These are phyloP conservation scores for Dimorphilus gyrociliatus DNA, from an alignment of 2,888 invertebrate genomes.

Conservation along the genomic window DNA sequence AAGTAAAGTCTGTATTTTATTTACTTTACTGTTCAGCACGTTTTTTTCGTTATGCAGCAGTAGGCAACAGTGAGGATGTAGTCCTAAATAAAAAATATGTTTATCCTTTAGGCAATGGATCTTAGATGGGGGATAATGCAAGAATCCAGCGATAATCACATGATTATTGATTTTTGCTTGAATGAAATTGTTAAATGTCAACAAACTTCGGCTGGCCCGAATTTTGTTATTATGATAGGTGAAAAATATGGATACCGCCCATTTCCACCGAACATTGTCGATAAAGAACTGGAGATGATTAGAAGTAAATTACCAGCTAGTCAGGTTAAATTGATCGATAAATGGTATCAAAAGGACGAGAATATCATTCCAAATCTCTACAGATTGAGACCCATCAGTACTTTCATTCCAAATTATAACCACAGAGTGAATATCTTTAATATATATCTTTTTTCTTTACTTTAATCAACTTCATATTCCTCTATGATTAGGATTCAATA, in stretches of 20 bases:
- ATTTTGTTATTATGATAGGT: slow-evolving; percentile 24
- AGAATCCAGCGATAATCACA: slow-evolving; percentile 19
- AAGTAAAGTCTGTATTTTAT: no score
- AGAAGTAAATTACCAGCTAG: slow-evolving; percentile 10
- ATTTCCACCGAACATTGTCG: slow-evolving; percentile 15
- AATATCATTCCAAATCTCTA: slow-evolving; percentile 19
- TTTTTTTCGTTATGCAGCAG: neutral
- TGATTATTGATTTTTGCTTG: slow-evolving; percentile 17
- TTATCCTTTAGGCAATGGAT: slow-evolving; percentile 17
- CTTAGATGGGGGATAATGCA: slow-evolving; percentile 22
- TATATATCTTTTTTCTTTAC: no score
- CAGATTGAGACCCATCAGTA: slow-evolving; percentile 15
- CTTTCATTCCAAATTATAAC: slow-evolving; percentile 7
- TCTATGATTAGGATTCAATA: no score
- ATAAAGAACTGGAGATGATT: slow-evolving; percentile 16
- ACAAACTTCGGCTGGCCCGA: slow-evolving; percentile 19
- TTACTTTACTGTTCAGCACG: neutral
- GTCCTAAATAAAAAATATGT: no score
- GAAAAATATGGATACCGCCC: slow-evolving; percentile 21
- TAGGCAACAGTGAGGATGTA: neutral
- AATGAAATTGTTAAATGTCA: slow-evolving; percentile 21
- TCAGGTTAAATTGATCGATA: slow-evolving; percentile 14
- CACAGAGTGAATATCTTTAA: slow-evolving; percentile 6
- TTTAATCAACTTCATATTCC: no score
- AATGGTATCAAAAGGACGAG: slow-evolving; percentile 19